Conservation (phyloP, 2,113 vertebrate genomes). For the Syngnathus floridae region DNA sequence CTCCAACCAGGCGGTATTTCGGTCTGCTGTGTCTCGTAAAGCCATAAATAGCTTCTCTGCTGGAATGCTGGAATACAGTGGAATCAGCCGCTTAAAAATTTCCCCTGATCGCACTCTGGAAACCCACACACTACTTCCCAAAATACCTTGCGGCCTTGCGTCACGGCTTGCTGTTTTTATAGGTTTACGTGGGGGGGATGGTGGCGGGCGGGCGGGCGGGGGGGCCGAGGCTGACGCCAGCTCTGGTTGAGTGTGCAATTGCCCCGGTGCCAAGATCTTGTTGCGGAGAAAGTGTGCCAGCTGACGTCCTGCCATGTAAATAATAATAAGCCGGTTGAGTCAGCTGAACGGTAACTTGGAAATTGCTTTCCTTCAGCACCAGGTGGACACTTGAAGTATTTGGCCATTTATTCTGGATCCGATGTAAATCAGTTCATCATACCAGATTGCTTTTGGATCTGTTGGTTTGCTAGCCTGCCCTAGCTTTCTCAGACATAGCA, state of each 20-base stretch:
- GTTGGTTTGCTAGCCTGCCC: neutral
- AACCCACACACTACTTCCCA: conserved; percentile 48
- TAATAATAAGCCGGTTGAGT: conserved; percentile 49
- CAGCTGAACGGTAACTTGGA: conserved; percentile 26
- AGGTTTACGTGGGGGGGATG: conserved; percentile 22
- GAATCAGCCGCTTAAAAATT: conserved; percentile 63
- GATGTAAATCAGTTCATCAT: neutral
- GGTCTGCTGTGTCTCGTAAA: conserved; percentile 48
- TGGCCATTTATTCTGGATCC: neutral
- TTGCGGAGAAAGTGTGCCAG: conserved; percentile 57
- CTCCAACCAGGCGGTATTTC: conserved; percentile 51
- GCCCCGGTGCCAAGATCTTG: conserved; percentile 59
- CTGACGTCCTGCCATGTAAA: conserved; percentile 49
- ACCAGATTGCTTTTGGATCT: neutral
- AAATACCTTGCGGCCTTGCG: conserved; percentile 60
- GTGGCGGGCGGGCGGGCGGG: neutral
- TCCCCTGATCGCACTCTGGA: conserved; percentile 50
- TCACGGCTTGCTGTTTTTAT: conserved; percentile 53
- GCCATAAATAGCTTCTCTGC: conserved; percentile 64
- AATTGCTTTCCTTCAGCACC: conserved; percentile 4
- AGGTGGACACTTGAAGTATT: neutral
- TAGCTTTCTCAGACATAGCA: too few relatives aligned
- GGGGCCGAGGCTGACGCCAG: conserved; percentile 43
- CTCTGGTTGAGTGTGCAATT: conserved; percentile 26
- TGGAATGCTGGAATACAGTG: conserved; percentile 57